Evolutionary conservation across 1,140 invertebrate species (phyloP).

Genomic region (Lucilia cuprina): DNA sequence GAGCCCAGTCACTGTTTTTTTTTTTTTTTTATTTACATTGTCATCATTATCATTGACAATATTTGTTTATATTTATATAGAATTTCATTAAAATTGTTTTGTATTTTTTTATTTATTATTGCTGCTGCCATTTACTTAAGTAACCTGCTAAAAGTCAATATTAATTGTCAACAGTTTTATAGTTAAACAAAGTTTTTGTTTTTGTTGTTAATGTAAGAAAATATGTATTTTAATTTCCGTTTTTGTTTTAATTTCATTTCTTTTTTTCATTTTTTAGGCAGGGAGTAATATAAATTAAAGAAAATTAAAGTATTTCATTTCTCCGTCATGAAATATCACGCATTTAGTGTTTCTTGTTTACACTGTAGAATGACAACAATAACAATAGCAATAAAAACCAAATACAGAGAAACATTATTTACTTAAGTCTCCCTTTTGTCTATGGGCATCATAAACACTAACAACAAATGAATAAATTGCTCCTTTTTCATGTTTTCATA

Average conservation of each 20-base stretch:
- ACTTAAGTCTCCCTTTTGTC: slow-evolving; percentile 3
- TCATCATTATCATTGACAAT: background rate
- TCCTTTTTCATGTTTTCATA: background rate
- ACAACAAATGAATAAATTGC: background rate
- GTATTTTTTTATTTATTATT: background rate
- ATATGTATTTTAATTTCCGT: background rate
- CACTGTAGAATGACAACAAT: background rate
- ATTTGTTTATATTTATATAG: background rate
- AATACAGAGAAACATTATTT: background rate
- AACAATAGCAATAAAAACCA: background rate
- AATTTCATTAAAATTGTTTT: background rate
- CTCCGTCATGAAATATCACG: background rate
- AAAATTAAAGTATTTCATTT: slow-evolving; percentile 1
- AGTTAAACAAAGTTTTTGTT: background rate
- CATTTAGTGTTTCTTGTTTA: background rate
- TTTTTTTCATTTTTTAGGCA: too few species aligned
- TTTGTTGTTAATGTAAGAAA: background rate
- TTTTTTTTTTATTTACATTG: background rate
- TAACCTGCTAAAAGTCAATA: background rate
- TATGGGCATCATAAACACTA: background rate
- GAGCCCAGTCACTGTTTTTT: background rate
- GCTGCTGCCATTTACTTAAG: background rate
- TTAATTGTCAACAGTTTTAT: background rate
- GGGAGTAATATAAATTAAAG: background rate
- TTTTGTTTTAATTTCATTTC: background rate